These are phyloP conservation scores for Bembecia ichneumoniformis DNA, from an alignment of 2,888 invertebrate species.

Conservation along the genomic window DNA sequence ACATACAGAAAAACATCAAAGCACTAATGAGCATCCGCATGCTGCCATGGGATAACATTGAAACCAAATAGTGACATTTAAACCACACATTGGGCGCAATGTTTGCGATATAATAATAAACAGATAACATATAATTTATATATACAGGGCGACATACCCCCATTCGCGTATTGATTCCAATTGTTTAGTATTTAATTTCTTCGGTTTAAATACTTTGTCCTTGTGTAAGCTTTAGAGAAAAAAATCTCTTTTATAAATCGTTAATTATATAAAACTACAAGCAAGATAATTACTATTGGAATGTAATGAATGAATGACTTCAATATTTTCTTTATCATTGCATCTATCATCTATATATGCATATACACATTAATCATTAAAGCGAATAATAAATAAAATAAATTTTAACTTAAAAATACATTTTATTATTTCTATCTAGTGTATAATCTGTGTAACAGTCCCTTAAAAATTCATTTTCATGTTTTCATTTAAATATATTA, in stretches of 20 bases:
- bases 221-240: conserved; percentile 56
- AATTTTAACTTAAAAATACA: no score
- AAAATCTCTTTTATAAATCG: conserved; percentile 21
- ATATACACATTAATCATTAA: no score
- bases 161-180: conserved; percentile 87
- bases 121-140: conserved; percentile 1
- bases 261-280: conserved; percentile 13
- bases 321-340: no score
- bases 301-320: no score
- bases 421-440: no score
- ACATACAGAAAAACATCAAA: conserved; percentile 1
- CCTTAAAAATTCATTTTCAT: no score
- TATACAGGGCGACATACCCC: conserved; percentile 75
- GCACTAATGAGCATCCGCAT: background rate
- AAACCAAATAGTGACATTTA: background rate
- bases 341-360: no score
- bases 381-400: no score
- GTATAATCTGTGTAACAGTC: no score
- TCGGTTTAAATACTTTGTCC: conserved; percentile 73
- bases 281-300: background rate
- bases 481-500: no score
- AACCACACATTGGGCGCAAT: conserved; percentile 26
- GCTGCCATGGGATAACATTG: background rate
- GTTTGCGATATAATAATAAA: conserved; percentile 5
- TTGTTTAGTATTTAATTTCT: conserved; percentile 87